Conservation (phyloP, 2,113 vertebrate genomes). For the Petaurus breviceps region DNA sequence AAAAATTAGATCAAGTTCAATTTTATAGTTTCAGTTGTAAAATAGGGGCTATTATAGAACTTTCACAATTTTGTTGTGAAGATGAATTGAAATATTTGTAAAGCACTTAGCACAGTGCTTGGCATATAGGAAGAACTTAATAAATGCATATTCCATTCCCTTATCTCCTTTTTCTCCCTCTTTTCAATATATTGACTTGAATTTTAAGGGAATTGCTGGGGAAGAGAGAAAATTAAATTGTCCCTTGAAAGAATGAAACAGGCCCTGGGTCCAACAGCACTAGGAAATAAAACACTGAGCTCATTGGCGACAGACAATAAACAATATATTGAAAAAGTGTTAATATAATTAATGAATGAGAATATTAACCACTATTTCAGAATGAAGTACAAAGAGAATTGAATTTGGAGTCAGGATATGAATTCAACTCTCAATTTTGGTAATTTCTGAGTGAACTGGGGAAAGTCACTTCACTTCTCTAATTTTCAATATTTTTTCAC, state of each 20-base stretch:
- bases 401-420: too few species aligned
- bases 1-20: background rate
- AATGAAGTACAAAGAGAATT: background rate
- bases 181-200: background rate
- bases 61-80: background rate
- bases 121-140: background rate
- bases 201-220: background rate
- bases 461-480: background rate
- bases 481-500: background rate
- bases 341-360: background rate
- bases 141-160: background rate
- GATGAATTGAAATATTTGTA: background rate
- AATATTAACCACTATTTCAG: background rate
- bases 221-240: background rate
- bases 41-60: too few species aligned
- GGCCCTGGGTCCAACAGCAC: background rate
- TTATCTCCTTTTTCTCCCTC: background rate
- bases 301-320: background rate
- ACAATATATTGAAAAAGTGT: too few species aligned
- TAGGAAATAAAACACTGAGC: background rate
- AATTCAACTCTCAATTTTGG: background rate
- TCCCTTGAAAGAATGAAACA: background rate
- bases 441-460: background rate
- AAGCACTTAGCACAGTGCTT: background rate
- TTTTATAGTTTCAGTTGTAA: background rate